Percentiles rank a stretch among this genome's conserved stretches.
Conservation (phyloP, 2,797 vertebrate genomes). For the Danio jaintianensis region DNA sequence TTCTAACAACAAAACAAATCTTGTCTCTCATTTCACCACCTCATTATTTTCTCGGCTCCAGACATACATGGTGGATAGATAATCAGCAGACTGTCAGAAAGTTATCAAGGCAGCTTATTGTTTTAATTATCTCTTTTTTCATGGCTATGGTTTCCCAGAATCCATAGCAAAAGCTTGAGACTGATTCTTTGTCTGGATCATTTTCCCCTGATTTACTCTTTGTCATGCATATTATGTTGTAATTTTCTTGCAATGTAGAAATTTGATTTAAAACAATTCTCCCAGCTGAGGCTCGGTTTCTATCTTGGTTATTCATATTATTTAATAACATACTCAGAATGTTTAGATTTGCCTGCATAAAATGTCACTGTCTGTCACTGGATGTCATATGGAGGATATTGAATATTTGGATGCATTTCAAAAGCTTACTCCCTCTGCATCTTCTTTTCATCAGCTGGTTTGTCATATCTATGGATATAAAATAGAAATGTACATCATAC, state of each 20-base stretch:
- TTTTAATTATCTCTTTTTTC: slow-evolving; percentile 34
- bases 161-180: slow-evolving; percentile 17
- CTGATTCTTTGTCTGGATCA: slow-evolving; percentile 24
- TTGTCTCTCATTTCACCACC: slow-evolving; percentile 7
- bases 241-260: slow-evolving; percentile 40
- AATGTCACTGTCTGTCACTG: slow-evolving; percentile 9
- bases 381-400: slow-evolving; percentile 14
- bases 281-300: slow-evolving; percentile 44
- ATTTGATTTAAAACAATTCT: slow-evolving; percentile 39
- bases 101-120: slow-evolving; percentile 34
- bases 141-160: slow-evolving; percentile 27
- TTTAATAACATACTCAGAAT: slow-evolving; percentile 12
- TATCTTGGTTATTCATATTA: slow-evolving; percentile 1
- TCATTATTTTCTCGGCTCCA: slow-evolving; percentile 10
- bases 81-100: slow-evolving; percentile 23
- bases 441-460: neutral
- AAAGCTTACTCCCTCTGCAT: neutral
- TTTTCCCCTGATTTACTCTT: slow-evolving; percentile 42
- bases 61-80: slow-evolving; percentile 1
- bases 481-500: neutral
- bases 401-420: slow-evolving; percentile 4
- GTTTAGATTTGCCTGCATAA: slow-evolving; percentile 8
- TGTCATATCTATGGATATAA: neutral
- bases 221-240: slow-evolving; percentile 44
- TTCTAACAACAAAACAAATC: neutral